Conservation (phyloP, 2,113 vertebrate species). For the Rutilus rutilus region DNA sequence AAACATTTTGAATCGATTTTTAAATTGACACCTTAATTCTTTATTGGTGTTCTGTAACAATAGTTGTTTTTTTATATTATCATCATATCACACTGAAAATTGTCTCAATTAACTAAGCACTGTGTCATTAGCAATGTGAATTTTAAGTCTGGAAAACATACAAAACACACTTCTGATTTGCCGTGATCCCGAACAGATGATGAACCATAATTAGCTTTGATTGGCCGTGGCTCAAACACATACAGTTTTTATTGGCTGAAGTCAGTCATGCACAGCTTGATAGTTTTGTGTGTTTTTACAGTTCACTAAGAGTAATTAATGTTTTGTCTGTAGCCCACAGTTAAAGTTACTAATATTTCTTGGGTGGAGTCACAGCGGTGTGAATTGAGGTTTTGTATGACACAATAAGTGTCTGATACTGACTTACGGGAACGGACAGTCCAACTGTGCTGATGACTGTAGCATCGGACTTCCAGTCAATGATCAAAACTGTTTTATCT, state of each 20-base stretch:
- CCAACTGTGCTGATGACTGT: constrained; percentile 11
- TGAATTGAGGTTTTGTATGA: constrained; percentile 31
- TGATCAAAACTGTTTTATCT: constrained; percentile 45
- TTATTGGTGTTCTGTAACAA: neutral
- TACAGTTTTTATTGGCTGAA: constrained; percentile 41
- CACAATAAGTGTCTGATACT: constrained; percentile 27
- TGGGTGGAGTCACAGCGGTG: constrained; percentile 12
- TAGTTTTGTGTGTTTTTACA: constrained; percentile 24
- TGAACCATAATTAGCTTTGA: constrained; percentile 35
- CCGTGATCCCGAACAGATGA: neutral
- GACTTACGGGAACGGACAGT: neutral
- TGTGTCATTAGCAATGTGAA: neutral
- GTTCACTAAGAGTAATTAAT: constrained; percentile 33
- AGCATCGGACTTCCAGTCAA: constrained; percentile 27
- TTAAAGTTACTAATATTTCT: constrained; percentile 39
- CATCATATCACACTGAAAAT: neutral
- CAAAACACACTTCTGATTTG: constrained; percentile 6
- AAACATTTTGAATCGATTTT: neutral
- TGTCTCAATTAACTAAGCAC: neutral
- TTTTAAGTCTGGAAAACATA: neutral
- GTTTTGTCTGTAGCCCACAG: constrained; percentile 42
- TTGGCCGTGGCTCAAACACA: constrained; percentile 6
- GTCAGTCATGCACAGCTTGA: constrained; percentile 29
- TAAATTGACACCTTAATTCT: neutral
- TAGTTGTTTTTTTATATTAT: neutral